Evolutionary conservation across 2,888 invertebrate species (phyloP).

Genomic region (Gari tellinella): DNA sequence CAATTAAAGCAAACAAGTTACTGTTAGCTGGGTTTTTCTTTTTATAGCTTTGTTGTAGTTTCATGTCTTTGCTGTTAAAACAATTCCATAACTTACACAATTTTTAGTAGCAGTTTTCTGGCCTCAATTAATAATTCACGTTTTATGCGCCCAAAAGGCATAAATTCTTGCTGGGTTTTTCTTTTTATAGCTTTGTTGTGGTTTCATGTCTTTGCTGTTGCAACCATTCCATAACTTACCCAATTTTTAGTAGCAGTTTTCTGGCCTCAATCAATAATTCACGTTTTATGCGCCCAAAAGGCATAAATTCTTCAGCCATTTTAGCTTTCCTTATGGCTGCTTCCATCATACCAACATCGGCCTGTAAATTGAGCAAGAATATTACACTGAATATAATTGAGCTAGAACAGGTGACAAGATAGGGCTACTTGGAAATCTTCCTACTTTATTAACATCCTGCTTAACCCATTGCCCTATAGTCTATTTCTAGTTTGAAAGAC

Average conservation of each 20-base stretch:
- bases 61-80: no score
- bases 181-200: slow-evolving; percentile 74
- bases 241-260: slow-evolving; percentile 81
- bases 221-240: slow-evolving; percentile 67
- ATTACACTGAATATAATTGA: neutral
- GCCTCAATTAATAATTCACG: slow-evolving; percentile 83
- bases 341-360: slow-evolving; percentile 78
- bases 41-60: no score
- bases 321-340: slow-evolving; percentile 76
- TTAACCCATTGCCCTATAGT: no score
- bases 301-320: slow-evolving; percentile 80
- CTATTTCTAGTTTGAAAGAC: no score
- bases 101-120: slow-evolving; percentile 80
- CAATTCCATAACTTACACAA: slow-evolving; percentile 78
- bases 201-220: no score
- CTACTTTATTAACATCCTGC: no score
- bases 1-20: no score
- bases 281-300: slow-evolving; percentile 84
- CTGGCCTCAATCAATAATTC: slow-evolving; percentile 83
- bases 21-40: no score
- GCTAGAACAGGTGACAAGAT: no score
- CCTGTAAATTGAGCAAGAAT: slow-evolving; percentile 70
- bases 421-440: no score
- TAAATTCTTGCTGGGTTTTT: slow-evolving; percentile 77
- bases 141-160: slow-evolving; percentile 84